A percentile compares a stretch with the other conserved stretches of the same genome.
These are phyloP conservation scores for Psittacula cyanocephala DNA, from an alignment of 2,113 vertebrate species.

Conservation along the genomic window DNA sequence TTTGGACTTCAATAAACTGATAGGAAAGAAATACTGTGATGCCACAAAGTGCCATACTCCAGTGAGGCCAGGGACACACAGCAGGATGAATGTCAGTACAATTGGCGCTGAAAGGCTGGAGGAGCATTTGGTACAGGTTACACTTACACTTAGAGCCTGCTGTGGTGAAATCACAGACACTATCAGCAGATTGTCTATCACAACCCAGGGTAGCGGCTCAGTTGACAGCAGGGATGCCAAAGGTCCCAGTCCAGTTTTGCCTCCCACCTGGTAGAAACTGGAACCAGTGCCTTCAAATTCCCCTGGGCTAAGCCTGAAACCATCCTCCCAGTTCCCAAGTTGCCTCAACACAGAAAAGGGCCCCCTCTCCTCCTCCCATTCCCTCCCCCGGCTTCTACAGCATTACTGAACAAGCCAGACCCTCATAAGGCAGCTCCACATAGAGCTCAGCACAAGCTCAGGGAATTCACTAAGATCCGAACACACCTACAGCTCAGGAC, in stretches of 20 bases:
- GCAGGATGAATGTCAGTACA: background rate
- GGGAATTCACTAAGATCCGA: background rate
- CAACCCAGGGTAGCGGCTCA: background rate
- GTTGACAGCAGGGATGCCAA: fast-evolving
- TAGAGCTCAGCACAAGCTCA: background rate
- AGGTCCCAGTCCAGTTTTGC: background rate
- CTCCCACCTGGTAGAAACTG: background rate
- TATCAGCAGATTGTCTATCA: background rate
- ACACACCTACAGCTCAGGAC: background rate
- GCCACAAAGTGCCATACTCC: background rate
- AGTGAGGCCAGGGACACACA: background rate
- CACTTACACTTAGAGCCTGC: fast-evolving
- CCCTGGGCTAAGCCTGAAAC: background rate
- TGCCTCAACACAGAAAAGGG: background rate
- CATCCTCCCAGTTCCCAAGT: background rate
- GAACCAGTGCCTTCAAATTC: background rate
- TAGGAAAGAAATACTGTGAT: background rate
- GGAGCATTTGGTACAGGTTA: background rate
- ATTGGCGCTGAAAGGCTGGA: background rate
- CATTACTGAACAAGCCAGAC: background rate
- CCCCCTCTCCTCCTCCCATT: fast-evolving
- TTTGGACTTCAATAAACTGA: background rate
- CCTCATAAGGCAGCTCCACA: background rate
- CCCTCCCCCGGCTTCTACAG: background rate
- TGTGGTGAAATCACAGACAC: background rate